phyloP scores from a whole-genome alignment of 1,140 invertebrate species.

The Pogonomyrmex barbatus region DNA sequence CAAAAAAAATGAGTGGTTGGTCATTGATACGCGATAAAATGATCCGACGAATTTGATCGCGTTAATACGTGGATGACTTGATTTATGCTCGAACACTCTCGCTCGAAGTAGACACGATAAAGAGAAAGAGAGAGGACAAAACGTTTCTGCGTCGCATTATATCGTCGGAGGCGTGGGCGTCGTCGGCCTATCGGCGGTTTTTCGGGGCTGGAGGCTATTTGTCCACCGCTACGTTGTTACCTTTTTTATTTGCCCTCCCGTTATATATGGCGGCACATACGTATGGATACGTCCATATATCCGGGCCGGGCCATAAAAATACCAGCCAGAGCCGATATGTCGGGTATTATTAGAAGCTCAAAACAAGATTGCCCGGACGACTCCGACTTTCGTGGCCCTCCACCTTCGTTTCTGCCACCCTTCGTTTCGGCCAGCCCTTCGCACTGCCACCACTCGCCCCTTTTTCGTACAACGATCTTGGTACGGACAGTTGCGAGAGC shows the following conservation, averaged over 20 bases:
- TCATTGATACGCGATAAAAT: slow-evolving; percentile 32
- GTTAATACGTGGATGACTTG: slow-evolving; percentile 35
- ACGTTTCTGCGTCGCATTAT: slow-evolving; percentile 42
- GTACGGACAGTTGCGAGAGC: slow-evolving; percentile 20
- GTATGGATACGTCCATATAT: slow-evolving; percentile 53
- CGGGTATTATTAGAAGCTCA: slow-evolving; percentile 75
- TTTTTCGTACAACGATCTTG: slow-evolving; percentile 35
- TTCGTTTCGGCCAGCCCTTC: slow-evolving; percentile 51
- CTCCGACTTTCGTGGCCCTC: slow-evolving; percentile 47
- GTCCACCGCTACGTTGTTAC: slow-evolving; percentile 58
- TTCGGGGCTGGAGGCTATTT: slow-evolving; percentile 53
- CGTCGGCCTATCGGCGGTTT: slow-evolving; percentile 48
- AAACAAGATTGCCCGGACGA: slow-evolving; percentile 70
- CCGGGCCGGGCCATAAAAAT: slow-evolving; percentile 67
- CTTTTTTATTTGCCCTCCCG: slow-evolving; percentile 61
- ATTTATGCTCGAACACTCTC: slow-evolving; percentile 49
- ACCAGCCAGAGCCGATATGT: slow-evolving; percentile 66
- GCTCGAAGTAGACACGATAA: not conserved
- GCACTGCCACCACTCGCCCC: slow-evolving; percentile 25
- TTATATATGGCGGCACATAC: slow-evolving; percentile 58
- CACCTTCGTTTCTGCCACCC: slow-evolving; percentile 59
- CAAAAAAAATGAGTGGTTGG: slow-evolving; percentile 33
- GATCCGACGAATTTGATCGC: slow-evolving; percentile 41
- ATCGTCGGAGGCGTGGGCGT: slow-evolving; percentile 52
- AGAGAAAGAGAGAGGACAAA: slow-evolving; percentile 34